phyloP scores from a whole-genome alignment of 2,113 vertebrate genomes.

The Seriola aureovittata region DNA sequence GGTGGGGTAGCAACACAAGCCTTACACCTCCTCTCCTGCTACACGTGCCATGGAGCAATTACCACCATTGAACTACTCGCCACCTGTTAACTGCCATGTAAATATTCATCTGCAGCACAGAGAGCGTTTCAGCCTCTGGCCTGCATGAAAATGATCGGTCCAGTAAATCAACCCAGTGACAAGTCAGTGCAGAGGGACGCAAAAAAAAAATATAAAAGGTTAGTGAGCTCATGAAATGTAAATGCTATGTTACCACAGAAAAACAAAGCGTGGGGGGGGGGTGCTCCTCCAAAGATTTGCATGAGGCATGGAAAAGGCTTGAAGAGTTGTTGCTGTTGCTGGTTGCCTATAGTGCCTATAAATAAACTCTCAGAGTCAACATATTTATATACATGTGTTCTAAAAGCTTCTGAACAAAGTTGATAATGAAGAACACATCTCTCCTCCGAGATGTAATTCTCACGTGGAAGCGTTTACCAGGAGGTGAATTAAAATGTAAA shows the following conservation, averaged over 20 bases:
- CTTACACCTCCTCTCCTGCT: conserved; percentile 87
- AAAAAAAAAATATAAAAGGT: conserved; percentile 46
- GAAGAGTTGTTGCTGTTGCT: conserved; percentile 17
- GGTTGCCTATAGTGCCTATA: conserved; percentile 21
- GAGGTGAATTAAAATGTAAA: conserved; percentile 74
- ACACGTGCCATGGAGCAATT: conserved; percentile 92
- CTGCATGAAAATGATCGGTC: conserved; percentile 84
- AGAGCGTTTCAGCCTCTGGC: conserved; percentile 89
- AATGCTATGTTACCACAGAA: conserved; percentile 61
- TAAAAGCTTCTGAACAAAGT: conserved; percentile 13
- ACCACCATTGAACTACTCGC: conserved; percentile 96
- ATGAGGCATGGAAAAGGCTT: conserved; percentile 47
- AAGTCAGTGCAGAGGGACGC: conserved; percentile 84
- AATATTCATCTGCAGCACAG: conserved; percentile 94
- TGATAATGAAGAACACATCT: conserved; percentile 16
- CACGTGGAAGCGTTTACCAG: conserved; percentile 79
- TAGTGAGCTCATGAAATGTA: conserved; percentile 78
- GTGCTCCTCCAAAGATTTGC: conserved; percentile 57
- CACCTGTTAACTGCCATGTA: conserved; percentile 99
- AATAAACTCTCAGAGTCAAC: conserved; percentile 30
- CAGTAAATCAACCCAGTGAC: conserved; percentile 93
- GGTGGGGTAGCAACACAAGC: conserved; percentile 23
- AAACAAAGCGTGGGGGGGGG: conserved; percentile 48
- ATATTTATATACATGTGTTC: not conserved
- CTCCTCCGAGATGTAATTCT: conserved; percentile 29